phyloP scores from a whole-genome alignment of 1,140 invertebrate genomes.

The Conus ventricosus region DNA sequence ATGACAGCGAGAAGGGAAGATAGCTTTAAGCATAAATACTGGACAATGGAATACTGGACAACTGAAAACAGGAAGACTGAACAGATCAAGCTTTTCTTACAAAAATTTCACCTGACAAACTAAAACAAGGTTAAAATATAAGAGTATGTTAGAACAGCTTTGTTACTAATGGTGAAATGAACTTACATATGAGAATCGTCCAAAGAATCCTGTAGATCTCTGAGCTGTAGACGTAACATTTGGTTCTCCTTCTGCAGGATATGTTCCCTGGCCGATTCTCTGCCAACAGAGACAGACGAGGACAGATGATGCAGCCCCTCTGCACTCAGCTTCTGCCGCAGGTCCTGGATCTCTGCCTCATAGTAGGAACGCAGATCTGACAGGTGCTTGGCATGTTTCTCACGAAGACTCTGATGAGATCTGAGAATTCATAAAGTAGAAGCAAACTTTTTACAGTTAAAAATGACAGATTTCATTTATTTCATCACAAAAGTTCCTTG shows the following conservation, averaged over 20 bases:
- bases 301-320: neutral
- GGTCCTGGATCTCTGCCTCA: conserved; percentile 60
- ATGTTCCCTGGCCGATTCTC: conserved; percentile 34
- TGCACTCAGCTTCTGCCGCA: conserved; percentile 43
- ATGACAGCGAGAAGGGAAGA: no score
- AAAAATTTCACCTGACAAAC: no score
- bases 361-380: conserved; percentile 62
- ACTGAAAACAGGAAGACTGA: no score
- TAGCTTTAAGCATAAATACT: no score
- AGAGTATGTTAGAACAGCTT: no score
- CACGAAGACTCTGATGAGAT: conserved; percentile 52
- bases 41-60: no score
- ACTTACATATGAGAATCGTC: conserved; percentile 51
- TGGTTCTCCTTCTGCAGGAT: conserved; percentile 54
- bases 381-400: conserved; percentile 65
- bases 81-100: no score
- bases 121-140: no score
- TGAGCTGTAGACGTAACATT: conserved; percentile 41
- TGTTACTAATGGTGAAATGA: no score
- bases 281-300: neutral
- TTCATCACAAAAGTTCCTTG: no score
- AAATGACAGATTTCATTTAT: no score
- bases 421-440: conserved; percentile 33
- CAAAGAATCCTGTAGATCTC: conserved; percentile 50
- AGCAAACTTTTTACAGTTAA: no score